Evolutionary conservation across 2,797 vertebrate species (phyloP).

Genomic region (Leptatherina wallacei): DNA sequence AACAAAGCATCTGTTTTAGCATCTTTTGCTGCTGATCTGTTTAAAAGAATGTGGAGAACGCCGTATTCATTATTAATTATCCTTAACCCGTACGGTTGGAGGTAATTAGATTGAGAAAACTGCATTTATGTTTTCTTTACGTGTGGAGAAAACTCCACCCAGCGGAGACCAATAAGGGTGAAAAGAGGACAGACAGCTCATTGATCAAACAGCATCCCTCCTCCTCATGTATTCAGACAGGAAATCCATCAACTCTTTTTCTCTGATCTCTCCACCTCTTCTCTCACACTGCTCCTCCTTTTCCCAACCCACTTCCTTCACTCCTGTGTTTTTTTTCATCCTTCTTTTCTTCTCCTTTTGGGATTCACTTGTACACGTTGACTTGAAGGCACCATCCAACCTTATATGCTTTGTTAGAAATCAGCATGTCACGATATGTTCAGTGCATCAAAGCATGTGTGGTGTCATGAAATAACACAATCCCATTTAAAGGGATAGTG

Average conservation of each 20-base stretch:
- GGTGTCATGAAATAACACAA: constrained; percentile 1
- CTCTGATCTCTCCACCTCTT: constrained; percentile 73
- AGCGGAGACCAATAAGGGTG: constrained; percentile 49
- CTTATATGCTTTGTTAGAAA: constrained; percentile 34
- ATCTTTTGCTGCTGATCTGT: not conserved
- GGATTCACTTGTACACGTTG: constrained; percentile 41
- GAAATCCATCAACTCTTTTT: constrained; percentile 81
- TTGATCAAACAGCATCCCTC: constrained; percentile 82
- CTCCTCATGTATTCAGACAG: constrained; percentile 81
- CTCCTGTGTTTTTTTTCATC: constrained; percentile 35
- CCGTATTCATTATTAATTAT: constrained; percentile 52
- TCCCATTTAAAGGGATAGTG: not conserved
- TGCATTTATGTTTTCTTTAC: constrained; percentile 56
- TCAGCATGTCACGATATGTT: constrained; percentile 10
- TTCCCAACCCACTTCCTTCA: constrained; percentile 16
- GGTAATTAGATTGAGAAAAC: constrained; percentile 54
- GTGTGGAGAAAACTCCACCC: constrained; percentile 54
- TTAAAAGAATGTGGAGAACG: not conserved
- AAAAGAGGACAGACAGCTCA: constrained; percentile 69
- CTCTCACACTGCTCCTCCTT: constrained; percentile 54
- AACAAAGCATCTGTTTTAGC: not conserved
- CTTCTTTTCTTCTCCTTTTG: constrained; percentile 36
- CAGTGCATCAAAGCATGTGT: not conserved
- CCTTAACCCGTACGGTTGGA: constrained; percentile 27
- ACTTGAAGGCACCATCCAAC: constrained; percentile 6